A percentile compares a stretch with the other conserved stretches of the same genome.
Conservation (phyloP, 1,140 invertebrate species). For the Steinernema feltiae region DNA sequence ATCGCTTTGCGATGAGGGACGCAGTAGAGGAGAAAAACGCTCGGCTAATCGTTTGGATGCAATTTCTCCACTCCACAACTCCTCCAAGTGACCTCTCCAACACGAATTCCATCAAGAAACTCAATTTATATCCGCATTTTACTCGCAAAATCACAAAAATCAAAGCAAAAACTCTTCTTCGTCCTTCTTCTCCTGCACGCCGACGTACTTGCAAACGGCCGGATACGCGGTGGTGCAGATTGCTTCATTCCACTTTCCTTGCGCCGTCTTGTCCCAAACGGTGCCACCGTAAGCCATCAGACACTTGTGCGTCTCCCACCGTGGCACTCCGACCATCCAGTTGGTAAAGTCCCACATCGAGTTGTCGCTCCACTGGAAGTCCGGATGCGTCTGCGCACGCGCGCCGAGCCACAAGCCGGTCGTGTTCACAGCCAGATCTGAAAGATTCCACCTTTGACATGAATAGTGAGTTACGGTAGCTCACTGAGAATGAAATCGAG, state of each 20-base stretch:
- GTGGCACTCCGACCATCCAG: background rate
- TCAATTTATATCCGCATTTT: too few relatives aligned
- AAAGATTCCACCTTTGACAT: background rate
- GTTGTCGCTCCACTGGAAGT: slow-evolving; percentile 13
- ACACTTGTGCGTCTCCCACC: background rate
- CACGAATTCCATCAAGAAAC: too few relatives aligned
- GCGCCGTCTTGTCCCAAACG: background rate
- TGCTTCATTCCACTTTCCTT: background rate
- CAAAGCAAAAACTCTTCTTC: too few relatives aligned
- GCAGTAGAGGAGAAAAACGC: too few relatives aligned
- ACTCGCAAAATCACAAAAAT: too few relatives aligned
- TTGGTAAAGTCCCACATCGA: background rate
- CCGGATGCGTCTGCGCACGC: background rate
- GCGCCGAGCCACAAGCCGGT: background rate
- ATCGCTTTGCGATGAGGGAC: too few relatives aligned
- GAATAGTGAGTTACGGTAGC: background rate
- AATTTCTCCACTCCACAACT: too few relatives aligned
- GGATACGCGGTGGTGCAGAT: background rate
- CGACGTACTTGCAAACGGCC: slow-evolving; percentile 3
- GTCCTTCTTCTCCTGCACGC: background rate
- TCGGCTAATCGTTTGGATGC: too few relatives aligned
- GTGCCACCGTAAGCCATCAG: background rate
- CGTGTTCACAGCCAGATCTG: background rate
- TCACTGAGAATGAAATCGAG: background rate
- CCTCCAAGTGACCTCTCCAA: too few relatives aligned